Evolutionary conservation across 2,888 invertebrate species (phyloP), one percentile per base, ranked within the genome.

Genomic region (Diplolepis rosae): DNA sequence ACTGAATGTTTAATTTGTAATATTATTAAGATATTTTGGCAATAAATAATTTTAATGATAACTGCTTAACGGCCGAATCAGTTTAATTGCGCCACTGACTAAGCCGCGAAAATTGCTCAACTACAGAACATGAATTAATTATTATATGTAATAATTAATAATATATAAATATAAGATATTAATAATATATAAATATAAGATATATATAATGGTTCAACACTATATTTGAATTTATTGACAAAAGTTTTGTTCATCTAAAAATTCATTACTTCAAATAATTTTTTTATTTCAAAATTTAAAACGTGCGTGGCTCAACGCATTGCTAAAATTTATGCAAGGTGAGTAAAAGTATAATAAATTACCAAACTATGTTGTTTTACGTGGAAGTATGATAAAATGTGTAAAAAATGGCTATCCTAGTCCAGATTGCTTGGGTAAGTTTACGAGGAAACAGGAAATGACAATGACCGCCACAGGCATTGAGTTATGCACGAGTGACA

Each of bases 401-500:
- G 56, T 56, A 35, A 4, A 22, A 61, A 35, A 61, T n/a, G 22
- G 24, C 35, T 61, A 61, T 61, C 39, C 22, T 6, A 6, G 56
- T 35, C 24, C 1, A 61, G 24, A 61, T 61, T 61, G 39, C 56
- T 22, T 35, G 56, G 39, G 32, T 35, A 22, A 61, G 22, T 15
- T 24, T 13, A 35, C 39, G 56, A 39, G 56, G 56, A 61, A 61
- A 35, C 56, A 61, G 56, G 56, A 61, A 61, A 13, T 35, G 35
- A 13, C 24, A 61, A 11, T 22, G 18, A 13, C n/a, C 35, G 18
- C n/a, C 35, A 35, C 35, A 61, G 35, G 56, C 22, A 35, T 6
- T 61, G 39, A 61, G 39, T 61, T 61, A 61, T 61, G 56, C 56
- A 61, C 56, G 22, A 32, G 32, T 61, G 35, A 61, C 56, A 39